Evolutionary conservation across 2,888 invertebrate species (phyloP), one percentile per base, ranked within the genome.

Genomic region (Therioaphis trifolii): DNA sequence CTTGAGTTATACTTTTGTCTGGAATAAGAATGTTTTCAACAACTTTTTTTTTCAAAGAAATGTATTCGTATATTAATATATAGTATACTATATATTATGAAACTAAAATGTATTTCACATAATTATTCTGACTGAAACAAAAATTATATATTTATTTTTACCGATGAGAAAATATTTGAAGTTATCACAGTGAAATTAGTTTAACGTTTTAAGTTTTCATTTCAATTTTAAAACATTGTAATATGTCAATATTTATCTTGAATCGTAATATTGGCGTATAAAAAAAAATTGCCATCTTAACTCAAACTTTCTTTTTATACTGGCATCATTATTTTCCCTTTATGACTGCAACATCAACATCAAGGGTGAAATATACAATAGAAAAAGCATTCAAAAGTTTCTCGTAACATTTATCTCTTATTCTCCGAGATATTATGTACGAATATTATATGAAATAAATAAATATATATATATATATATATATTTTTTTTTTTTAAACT

Each of bases 1-100:
- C 63, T 77, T 49, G 29, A 77, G 76, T 66, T 49, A 46, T 63
- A 63, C 27, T 46, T 63, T 76, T n/a, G 21, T 49, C 15, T 63
- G 76, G 63, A 77, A 49, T 49, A 49, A 77, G 76, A 77, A 77
- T 77, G 46, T 63, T 77, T 49, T 49, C 15, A 46, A 40, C 27
- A 12, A 76, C 61, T 63, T 75, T 29, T 52, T 24, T 52, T 52
- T 58, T 58, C 24, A 58, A 58, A n/a, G 58, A 9, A 24, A 15
- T 49, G 0, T 21, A 52, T 52, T 5, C n/a, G 11, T 58, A 58
- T 35, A 35, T 35, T n/a, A n/a, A 35, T 35, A 7, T 35, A 35
- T 35, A 35, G 7, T 35, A n/a, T n/a, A n/a, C n/a, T n/a, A n/a
- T n/a, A n/a, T n/a, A n/a, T 9, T 21, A 55, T 55, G 55, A 21